Conservation (phyloP, 2,888 invertebrate species). For the Hirtodrosophila alboralis region DNA sequence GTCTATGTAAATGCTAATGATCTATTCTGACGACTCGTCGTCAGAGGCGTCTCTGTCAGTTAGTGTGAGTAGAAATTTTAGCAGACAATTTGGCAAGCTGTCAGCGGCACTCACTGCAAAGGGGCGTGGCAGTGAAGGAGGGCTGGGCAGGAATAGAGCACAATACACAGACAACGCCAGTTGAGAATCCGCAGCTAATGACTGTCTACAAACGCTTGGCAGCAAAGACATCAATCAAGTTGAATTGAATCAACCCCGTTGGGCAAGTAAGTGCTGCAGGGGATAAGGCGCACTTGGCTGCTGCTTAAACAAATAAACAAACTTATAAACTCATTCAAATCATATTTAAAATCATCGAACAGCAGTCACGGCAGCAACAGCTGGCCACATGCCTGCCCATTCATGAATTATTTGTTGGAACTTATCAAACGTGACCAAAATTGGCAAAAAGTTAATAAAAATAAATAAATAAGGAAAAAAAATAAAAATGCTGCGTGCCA, state of each 20-base stretch:
- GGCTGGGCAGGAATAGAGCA: constrained; percentile 21
- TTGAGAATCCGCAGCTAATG: constrained; percentile 64
- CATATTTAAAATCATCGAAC: constrained; percentile 74
- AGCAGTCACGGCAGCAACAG: constrained; percentile 48
- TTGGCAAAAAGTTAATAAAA: constrained; percentile 64
- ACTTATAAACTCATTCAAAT: constrained; percentile 78
- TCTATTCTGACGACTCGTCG: constrained; percentile 33
- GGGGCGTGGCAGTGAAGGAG: constrained; percentile 51
- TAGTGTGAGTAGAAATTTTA: constrained; percentile 29
- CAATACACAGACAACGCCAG: constrained; percentile 45
- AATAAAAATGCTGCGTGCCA: constrained; percentile 47
- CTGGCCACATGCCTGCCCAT: constrained; percentile 50
- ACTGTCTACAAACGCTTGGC: constrained; percentile 63
- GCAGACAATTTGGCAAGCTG: constrained; percentile 77
- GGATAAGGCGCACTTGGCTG: constrained; percentile 28
- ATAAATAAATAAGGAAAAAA: constrained; percentile 25
- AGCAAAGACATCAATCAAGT: constrained; percentile 74
- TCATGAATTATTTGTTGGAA: constrained; percentile 74
- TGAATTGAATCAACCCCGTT: constrained; percentile 52
- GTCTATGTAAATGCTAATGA: constrained; percentile 56
- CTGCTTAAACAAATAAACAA: constrained; percentile 73
- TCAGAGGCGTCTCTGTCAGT: constrained; percentile 20
- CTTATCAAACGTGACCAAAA: constrained; percentile 78
- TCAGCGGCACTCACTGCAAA: constrained; percentile 60
- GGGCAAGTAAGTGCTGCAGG: not conserved